phyloP scores from a whole-genome alignment of 2,113 vertebrate genomes.

The Sylvietta virens region DNA sequence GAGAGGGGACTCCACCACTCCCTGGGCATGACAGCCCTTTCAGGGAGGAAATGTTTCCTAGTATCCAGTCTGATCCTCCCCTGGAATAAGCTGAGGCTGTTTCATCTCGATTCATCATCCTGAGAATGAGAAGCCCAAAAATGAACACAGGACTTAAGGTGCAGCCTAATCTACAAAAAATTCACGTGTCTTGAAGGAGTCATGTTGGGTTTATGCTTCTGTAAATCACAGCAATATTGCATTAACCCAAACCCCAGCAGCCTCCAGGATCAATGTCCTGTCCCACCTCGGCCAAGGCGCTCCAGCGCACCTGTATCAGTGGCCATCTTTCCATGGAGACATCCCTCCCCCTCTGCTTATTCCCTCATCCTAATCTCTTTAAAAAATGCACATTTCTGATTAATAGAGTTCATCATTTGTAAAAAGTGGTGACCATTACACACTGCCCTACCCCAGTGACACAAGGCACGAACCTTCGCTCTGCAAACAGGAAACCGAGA shows the following conservation, averaged over 20 bases:
- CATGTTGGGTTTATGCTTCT: accelerated
- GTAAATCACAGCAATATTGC: background rate
- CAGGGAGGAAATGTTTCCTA: no score
- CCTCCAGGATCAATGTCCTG: background rate
- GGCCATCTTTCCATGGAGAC: background rate
- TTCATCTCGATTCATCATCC: no score
- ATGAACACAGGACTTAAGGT: background rate
- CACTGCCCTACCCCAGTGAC: background rate
- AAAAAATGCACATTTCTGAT: accelerated
- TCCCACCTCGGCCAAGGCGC: accelerated
- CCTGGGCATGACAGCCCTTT: no score
- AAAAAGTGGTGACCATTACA: background rate
- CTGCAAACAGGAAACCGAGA: accelerated
- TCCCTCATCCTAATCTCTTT: background rate
- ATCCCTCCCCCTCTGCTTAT: background rate
- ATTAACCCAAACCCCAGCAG: background rate
- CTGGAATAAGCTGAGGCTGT: accelerated
- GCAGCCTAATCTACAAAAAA: background rate
- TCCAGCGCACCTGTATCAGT: background rate
- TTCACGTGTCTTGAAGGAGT: background rate
- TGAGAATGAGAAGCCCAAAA: no score
- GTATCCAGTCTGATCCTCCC: background rate
- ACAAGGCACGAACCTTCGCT: accelerated
- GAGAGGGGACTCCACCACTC: background rate
- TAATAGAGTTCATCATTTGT: accelerated